phyloP scores from a whole-genome alignment of 2,113 vertebrate species.

The Periophthalmodon schlosseri region DNA sequence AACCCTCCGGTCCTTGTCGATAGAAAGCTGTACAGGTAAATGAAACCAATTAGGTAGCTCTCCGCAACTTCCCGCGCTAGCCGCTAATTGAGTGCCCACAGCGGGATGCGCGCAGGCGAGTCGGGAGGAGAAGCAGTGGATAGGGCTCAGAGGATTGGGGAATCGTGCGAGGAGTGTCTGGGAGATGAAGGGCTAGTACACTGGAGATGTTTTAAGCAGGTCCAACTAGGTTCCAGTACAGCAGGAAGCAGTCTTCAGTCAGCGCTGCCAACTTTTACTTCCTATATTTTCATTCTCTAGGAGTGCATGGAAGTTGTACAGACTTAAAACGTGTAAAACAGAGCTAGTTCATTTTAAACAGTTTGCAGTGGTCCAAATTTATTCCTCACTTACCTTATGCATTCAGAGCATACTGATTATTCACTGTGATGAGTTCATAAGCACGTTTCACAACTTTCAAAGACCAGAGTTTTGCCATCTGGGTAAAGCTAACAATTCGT shows the following conservation, averaged over 20 bases:
- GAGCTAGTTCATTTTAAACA: no score
- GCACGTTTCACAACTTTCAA: no score
- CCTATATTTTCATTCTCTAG: background rate
- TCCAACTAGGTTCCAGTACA: background rate
- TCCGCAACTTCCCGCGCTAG: background rate
- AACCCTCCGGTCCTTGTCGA: slow-evolving; percentile 1
- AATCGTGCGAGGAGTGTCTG: background rate
- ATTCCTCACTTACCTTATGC: no score
- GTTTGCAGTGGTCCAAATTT: no score
- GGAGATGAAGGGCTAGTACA: background rate
- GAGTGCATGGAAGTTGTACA: background rate
- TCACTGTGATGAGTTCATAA: no score
- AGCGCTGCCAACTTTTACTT: background rate
- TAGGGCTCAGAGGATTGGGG: background rate
- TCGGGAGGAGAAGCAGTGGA: background rate
- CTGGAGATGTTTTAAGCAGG: background rate
- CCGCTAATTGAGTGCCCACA: slow-evolving; percentile 10
- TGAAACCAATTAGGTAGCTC: slow-evolving; percentile 29
- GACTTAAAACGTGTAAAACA: background rate
- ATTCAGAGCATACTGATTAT: no score
- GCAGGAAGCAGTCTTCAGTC: background rate
- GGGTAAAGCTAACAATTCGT: no score
- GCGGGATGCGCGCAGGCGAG: background rate
- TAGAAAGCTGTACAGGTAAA: slow-evolving; percentile 29
- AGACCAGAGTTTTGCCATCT: no score